Evolutionary conservation across 1,140 invertebrate genomes (phyloP).

Genomic region (Aleiodes sp.): DNA sequence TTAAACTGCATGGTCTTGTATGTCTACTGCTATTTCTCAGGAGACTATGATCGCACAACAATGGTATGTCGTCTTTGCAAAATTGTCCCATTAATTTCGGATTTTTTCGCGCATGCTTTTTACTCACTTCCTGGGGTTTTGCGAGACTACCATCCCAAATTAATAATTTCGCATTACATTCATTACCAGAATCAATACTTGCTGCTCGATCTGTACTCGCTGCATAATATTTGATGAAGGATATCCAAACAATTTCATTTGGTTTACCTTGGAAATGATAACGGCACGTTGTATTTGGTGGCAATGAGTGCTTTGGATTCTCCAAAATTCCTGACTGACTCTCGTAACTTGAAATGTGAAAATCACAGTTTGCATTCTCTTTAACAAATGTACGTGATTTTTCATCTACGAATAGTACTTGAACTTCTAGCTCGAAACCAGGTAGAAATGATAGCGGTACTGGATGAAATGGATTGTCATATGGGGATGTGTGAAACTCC

Average conservation of each 20-base stretch:
- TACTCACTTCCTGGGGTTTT: background rate
- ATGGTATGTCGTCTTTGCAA: conserved; percentile 78
- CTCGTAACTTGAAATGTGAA: conserved; percentile 79
- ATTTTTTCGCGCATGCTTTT: conserved; percentile 53
- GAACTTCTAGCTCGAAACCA: conserved; percentile 83
- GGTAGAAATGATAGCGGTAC: conserved; percentile 80
- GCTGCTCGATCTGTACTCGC: conserved; percentile 71
- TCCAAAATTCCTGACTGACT: conserved; percentile 76
- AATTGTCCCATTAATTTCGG: conserved; percentile 76
- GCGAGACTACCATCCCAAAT: conserved; percentile 77
- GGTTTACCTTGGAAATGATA: conserved; percentile 74
- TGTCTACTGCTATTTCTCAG: conserved; percentile 78
- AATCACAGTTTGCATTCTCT: conserved; percentile 78
- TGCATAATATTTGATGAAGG: conserved; percentile 84
- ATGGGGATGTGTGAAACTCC: conserved; percentile 84
- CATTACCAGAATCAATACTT: conserved; percentile 72
- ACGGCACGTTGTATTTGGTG: conserved; percentile 85
- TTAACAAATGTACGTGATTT: conserved; percentile 78
- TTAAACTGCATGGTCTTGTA: conserved; percentile 76
- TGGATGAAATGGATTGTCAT: conserved; percentile 83
- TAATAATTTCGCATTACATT: conserved; percentile 77
- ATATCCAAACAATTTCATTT: conserved; percentile 84
- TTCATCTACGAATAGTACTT: conserved; percentile 79
- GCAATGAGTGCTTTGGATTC: conserved; percentile 83
- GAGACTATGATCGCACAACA: conserved; percentile 78